phyloP scores from a whole-genome alignment of 1,140 invertebrate genomes.

The Microplitis mediator region DNA sequence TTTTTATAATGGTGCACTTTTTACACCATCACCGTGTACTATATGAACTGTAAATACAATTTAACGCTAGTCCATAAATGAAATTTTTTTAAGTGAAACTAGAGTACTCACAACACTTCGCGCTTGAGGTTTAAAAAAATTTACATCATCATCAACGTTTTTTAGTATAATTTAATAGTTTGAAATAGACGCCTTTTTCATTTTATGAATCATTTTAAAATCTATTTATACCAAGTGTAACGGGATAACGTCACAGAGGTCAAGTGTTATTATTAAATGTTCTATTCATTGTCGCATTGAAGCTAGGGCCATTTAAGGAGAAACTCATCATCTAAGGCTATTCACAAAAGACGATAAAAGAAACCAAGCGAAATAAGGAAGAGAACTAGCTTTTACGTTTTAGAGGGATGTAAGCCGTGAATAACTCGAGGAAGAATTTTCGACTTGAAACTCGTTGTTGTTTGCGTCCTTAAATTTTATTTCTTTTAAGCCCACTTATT shows the following conservation, averaged over 20 bases:
- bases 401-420: neutral
- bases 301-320: slow-evolving; percentile 43
- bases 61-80: no score
- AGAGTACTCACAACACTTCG: no score
- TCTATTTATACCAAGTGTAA: neutral
- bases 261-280: slow-evolving; percentile 4
- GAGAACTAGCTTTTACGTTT: slow-evolving; percentile 15
- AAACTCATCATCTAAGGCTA: slow-evolving; percentile 42
- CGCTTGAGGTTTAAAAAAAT: no score
- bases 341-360: slow-evolving; percentile 40
- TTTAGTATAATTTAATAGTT: neutral
- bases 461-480: slow-evolving; percentile 22
- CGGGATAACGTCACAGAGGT: neutral
- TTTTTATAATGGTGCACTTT: no score
- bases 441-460: neutral
- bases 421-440: neutral
- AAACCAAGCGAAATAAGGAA: slow-evolving; percentile 37
- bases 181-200: neutral
- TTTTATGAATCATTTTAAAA: slow-evolving; percentile 5
- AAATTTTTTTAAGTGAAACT: no score
- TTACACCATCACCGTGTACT: no score
- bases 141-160: no score
- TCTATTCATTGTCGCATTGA: slow-evolving; percentile 35
- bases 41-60: no score
- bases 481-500: neutral